A percentile compares a stretch with the other conserved stretches of the same genome.
Evolutionary conservation across 1,140 invertebrate species (phyloP).

Genomic region (Drosophila parabipectinata): DNA sequence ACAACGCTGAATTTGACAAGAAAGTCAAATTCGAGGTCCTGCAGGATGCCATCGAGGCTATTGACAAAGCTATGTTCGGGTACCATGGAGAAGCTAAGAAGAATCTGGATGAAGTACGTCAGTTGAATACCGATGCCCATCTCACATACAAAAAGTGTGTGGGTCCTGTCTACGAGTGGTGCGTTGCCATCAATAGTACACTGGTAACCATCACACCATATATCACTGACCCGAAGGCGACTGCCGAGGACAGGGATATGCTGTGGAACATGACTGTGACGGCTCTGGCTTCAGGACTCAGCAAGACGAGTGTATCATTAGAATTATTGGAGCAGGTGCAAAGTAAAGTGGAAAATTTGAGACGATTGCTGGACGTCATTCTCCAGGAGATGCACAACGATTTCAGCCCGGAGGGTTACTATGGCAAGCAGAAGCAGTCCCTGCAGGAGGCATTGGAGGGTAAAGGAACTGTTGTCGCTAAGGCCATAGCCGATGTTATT

Average conservation of each 20-base stretch:
- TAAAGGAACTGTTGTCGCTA: not conserved
- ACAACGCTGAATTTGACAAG: not conserved
- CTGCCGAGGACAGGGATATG: not conserved
- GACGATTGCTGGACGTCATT: not conserved
- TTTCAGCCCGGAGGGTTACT: not conserved
- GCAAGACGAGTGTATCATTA: not conserved
- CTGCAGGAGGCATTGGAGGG: not conserved
- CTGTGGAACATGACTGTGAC: not conserved
- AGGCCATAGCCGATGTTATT: not conserved
- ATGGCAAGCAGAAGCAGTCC: not conserved
- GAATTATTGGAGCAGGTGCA: not conserved
- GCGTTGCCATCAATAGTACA: not conserved
- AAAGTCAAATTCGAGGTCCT: not conserved
- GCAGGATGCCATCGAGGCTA: not conserved
- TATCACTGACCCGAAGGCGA: not conserved
- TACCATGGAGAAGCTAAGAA: not conserved
- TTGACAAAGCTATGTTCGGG: not conserved
- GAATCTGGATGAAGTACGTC: not conserved
- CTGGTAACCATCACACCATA: not conserved
- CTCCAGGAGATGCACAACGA: not conserved
- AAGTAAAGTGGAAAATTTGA: not conserved
- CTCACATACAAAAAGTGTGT: not conserved
- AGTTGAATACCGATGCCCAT: not conserved
- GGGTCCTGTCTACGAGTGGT: slow-evolving; percentile 1
- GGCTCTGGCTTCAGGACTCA: not conserved